Conservation (phyloP, 1,140 invertebrate genomes). For the Oedothorax gibbosus region DNA sequence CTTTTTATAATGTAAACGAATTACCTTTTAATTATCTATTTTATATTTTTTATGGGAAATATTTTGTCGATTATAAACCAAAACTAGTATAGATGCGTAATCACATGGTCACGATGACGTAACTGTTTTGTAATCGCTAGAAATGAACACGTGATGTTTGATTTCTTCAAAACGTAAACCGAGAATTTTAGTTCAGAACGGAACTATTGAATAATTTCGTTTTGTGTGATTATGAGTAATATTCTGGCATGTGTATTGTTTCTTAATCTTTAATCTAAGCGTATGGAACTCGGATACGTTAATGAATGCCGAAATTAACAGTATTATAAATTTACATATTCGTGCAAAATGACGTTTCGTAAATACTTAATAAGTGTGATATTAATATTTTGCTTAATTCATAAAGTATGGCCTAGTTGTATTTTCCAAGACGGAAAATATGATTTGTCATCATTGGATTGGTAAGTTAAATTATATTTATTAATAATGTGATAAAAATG, state of each 20-base stretch:
- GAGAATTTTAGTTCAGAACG: background rate
- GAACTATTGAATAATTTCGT: background rate
- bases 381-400: constrained; percentile 32
- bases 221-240: constrained; percentile 24
- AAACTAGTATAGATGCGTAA: too few species aligned
- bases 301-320: background rate
- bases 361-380: constrained; percentile 32
- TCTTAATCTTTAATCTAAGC: background rate
- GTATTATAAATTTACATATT: constrained; percentile 13
- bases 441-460: constrained; percentile 43
- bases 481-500: too few species aligned
- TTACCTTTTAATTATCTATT: too few species aligned
- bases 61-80: background rate
- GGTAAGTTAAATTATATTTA: constrained; percentile 14
- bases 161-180: constrained; percentile 45
- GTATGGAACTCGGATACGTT: background rate
- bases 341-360: constrained; percentile 29
- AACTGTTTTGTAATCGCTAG: constrained; percentile 13
- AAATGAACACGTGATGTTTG: constrained; percentile 28
- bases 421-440: constrained; percentile 48
- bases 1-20: too few species aligned
- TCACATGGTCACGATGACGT: constrained; percentile 21
- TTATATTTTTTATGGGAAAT: too few species aligned
- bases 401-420: constrained; percentile 39
- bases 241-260: background rate